Percentiles rank a stretch among this genome's conserved stretches.
Conservation (phyloP, 2,888 invertebrate species). For the Balanococcus diminutus region DNA sequence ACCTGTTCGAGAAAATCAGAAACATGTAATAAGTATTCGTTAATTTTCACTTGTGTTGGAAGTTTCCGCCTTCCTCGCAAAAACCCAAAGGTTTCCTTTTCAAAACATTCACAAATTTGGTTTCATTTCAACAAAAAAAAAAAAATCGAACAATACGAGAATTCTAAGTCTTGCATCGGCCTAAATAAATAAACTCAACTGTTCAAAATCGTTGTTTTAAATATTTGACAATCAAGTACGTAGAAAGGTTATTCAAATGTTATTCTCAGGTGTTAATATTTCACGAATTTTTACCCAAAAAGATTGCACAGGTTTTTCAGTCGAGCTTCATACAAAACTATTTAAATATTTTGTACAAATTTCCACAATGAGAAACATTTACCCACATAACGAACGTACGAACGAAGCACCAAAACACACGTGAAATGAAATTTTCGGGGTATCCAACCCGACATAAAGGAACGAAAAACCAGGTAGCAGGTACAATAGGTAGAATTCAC, state of each 20-base stretch:
- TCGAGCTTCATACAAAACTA: not conserved
- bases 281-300: not conserved
- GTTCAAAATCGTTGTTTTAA: too few species aligned
- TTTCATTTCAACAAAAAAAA: too few species aligned
- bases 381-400: not conserved
- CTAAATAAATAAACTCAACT: too few species aligned
- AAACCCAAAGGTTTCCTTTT: not conserved
- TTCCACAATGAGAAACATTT: not conserved
- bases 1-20: too few species aligned
- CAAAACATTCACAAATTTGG: not conserved
- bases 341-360: too few species aligned
- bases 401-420: not conserved
- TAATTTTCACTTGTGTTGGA: too few species aligned
- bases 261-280: not conserved
- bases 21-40: too few species aligned
- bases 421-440: not conserved
- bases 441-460: not conserved
- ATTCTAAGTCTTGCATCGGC: not conserved
- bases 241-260: not conserved
- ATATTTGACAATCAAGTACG: too few species aligned
- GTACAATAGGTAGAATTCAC: not conserved
- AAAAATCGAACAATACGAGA: not conserved
- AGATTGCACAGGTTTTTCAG: not conserved
- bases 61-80: not conserved
- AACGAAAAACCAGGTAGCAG: not conserved